Evolutionary conservation across 2,797 vertebrate species (phyloP).

Genomic region (Tolypeutes matacus): DNA sequence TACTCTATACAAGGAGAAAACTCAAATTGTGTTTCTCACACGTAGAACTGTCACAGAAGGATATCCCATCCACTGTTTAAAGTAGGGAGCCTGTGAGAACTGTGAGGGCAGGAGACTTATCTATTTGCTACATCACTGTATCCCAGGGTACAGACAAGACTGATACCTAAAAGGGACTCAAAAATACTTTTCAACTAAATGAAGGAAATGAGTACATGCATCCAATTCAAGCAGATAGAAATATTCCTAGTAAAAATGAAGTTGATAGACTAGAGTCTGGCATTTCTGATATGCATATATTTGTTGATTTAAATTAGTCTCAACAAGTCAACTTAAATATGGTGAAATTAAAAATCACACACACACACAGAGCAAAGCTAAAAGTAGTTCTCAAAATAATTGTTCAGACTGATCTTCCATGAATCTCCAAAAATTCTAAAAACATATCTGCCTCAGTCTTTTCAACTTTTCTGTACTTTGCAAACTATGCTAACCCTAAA

Average conservation of each 20-base stretch:
- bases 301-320: not conserved
- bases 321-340: not conserved
- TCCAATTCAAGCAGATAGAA: not conserved
- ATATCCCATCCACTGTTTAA: rapidly evolving
- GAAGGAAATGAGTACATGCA: not conserved
- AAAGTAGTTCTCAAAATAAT: not conserved
- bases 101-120: not conserved
- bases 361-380: not conserved
- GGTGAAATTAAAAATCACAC: not conserved
- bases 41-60: not conserved
- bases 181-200: not conserved
- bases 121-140: not conserved
- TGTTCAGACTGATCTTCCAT: not conserved
- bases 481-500: not conserved
- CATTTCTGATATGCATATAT: not conserved
- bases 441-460: not conserved
- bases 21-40: not conserved
- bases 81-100: not conserved
- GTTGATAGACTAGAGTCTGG: not conserved
- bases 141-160: not conserved
- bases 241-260: not conserved
- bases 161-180: not conserved
- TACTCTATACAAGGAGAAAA: not conserved
- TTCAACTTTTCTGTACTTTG: not conserved
- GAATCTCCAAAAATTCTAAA: not conserved